Percentiles rank a stretch among this genome's conserved stretches.
phyloP scores from a whole-genome alignment of 2,888 invertebrate genomes.

The Pheosia tremula region DNA sequence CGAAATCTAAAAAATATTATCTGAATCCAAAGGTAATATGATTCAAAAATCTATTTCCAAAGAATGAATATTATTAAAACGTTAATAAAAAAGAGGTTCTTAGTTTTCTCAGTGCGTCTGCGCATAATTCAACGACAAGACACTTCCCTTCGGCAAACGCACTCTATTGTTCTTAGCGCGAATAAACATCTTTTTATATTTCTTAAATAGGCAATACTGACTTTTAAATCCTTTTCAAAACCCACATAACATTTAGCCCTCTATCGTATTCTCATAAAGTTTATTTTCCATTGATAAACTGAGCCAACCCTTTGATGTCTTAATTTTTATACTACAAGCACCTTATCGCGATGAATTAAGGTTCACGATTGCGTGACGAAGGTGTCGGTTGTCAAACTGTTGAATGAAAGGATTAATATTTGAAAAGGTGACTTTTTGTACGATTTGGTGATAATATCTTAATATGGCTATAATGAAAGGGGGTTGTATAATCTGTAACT shows the following conservation, averaged over 20 bases:
- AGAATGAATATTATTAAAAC: too few relatives aligned
- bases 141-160: conserved; percentile 65
- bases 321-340: conserved; percentile 24
- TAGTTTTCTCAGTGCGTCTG: conserved; percentile 33
- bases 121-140: conserved; percentile 47
- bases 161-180: conserved; percentile 67
- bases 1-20: too few relatives aligned
- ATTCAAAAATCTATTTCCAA: too few relatives aligned
- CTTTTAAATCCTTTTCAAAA: conserved; percentile 55
- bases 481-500: conserved; percentile 81
- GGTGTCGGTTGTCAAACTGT: conserved; percentile 39
- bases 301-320: conserved; percentile 41
- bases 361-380: conserved; percentile 41
- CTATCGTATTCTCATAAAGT: neutral
- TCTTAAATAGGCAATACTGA: conserved; percentile 57
- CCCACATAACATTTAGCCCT: conserved; percentile 7
- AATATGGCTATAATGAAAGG: conserved; percentile 76
- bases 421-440: conserved; percentile 69
- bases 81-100: conserved; percentile 29
- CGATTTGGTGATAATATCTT: conserved; percentile 72
- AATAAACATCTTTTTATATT: conserved; percentile 66
- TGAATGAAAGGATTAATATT: conserved; percentile 73
- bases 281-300: neutral
- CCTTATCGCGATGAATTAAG: conserved; percentile 32
- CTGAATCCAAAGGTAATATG: too few relatives aligned